These are phyloP conservation scores for Odocoileus hemionus DNA, from an alignment of 2,113 vertebrate genomes.

Conservation along the genomic window DNA sequence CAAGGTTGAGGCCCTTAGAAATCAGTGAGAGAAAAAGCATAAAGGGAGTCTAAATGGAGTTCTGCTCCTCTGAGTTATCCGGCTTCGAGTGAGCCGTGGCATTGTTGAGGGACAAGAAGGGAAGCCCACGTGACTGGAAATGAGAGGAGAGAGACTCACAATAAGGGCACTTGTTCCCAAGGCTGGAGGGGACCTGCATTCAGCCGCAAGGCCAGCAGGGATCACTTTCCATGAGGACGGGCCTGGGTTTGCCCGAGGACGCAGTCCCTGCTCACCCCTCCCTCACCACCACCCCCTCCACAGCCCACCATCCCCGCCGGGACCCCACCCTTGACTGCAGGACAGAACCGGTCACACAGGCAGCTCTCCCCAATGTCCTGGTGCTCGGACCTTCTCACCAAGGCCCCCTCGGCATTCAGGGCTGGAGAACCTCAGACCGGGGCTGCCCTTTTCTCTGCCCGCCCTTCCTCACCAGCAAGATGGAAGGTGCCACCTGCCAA, in stretches of 20 bases:
- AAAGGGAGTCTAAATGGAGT: background rate
- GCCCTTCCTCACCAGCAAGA: background rate
- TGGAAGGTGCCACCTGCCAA: background rate
- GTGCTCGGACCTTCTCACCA: background rate
- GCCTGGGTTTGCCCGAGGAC: background rate
- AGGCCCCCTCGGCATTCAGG: background rate
- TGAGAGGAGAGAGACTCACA: background rate
- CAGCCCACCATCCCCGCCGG: accelerated
- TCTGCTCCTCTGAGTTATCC: background rate
- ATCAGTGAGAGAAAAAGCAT: background rate
- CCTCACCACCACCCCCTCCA: background rate
- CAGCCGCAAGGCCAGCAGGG: background rate
- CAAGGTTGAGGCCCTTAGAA: background rate
- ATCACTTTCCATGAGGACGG: background rate
- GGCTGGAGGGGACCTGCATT: background rate
- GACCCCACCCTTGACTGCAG: background rate
- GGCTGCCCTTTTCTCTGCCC: background rate
- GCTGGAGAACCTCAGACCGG: background rate
- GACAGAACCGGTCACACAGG: background rate
- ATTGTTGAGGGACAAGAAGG: background rate
- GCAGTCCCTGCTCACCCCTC: too few relatives aligned
- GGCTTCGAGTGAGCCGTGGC: background rate
- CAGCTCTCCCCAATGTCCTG: background rate
- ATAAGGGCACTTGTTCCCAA: background rate
- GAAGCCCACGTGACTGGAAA: background rate